These are phyloP conservation scores for Oscheius sp. DNA, from an alignment of 2,888 invertebrate genomes.

Conservation along the genomic window DNA sequence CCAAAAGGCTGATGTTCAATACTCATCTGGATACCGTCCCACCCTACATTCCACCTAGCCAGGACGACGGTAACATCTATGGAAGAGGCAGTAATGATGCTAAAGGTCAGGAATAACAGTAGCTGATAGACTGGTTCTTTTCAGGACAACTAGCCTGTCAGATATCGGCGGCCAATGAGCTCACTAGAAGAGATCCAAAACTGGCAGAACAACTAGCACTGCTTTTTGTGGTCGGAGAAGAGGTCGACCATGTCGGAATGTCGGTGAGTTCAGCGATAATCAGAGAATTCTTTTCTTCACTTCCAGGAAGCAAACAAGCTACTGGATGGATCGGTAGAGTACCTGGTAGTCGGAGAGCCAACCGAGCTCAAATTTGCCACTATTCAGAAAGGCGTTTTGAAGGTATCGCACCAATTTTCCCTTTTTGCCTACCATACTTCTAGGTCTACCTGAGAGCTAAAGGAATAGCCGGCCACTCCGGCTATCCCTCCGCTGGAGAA, in stretches of 20 bases:
- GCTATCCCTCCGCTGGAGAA: slow-evolving; percentile 66
- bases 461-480: slow-evolving; percentile 65
- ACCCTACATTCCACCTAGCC: slow-evolving; percentile 65
- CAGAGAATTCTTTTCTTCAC: no score
- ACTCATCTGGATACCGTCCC: slow-evolving; percentile 72
- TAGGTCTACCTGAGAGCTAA: slow-evolving; percentile 47
- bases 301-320: slow-evolving; percentile 28
- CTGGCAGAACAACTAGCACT: slow-evolving; percentile 62
- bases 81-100: slow-evolving; percentile 71
- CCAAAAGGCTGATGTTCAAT: slow-evolving; percentile 61
- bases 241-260: slow-evolving; percentile 71
- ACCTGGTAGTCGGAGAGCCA: slow-evolving; percentile 71
- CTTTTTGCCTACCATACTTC: background rate
- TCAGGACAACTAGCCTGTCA: slow-evolving; percentile 68
- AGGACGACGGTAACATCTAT: slow-evolving; percentile 60
- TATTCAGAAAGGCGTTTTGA: slow-evolving; percentile 70
- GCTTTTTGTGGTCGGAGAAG: slow-evolving; percentile 71
- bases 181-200: slow-evolving; percentile 50
- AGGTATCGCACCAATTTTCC: slow-evolving; percentile 43
- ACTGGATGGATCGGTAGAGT: slow-evolving; percentile 42
- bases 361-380: slow-evolving; percentile 68
- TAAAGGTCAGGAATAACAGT: slow-evolving; percentile 53
- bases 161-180: slow-evolving; percentile 62
- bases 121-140: background rate
- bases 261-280: slow-evolving; percentile 43